Base-by-base conservation (phyloP, 2,888 invertebrate species). In the Acanthosoma haemorrhoidale region DNA sequence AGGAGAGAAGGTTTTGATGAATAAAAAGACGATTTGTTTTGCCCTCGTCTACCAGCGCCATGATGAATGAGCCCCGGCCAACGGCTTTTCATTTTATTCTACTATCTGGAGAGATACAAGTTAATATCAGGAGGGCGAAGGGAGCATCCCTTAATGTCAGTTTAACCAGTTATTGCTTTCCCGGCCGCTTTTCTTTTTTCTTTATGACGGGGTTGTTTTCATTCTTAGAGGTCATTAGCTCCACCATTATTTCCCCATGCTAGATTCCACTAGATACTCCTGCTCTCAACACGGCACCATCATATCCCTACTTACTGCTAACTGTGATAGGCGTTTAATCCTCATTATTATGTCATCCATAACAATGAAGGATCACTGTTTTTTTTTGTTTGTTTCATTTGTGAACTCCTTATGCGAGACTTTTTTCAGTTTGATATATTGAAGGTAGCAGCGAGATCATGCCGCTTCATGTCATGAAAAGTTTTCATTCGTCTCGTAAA, bases 1-100 rank as follows among this genome's bases (percentile, higher is more conserved):
- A n/a, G n/a, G n/a, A n/a, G 39, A 15, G 61, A 25, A 36, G 61
- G 21, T 25, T 38, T 39, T 41, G 64, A 64, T 64, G 64, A 64
- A 64, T 64, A 64, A 64, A 64, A 25, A 25, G 64, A 38, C 64
- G 4, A 64, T 64, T 64, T 64, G 64, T 64, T 64, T 64, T 64
- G 64, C 31, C 64, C 57, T 57, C 9, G 57, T 11, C 21, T 13
- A 11, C 5, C 21, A 25, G 1, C 39, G 25, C 11, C 25, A 64
- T 64, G 64, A 41, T 38, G 64, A 36, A 64, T 39, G 38, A 38
- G 25, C 15, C 0, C 8, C 13, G 8, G 25, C 25, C n/a, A 15
- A 21, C 25, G 4, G 8, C 13, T 21, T 15, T 57, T 21, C 15
- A 21, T 57, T 57, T 21, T 21, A 3, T 15, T 21, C 18, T 6